Conservation (phyloP, 1,140 invertebrate genomes). For the Apis mellifera region Amel_HAv3.1 CM009931.2:724501-725000, state of each 20-base stretch:
- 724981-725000: slow-evolving; percentile 32
- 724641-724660: slow-evolving; percentile 54
- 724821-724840: too few species aligned
- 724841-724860: too few species aligned
- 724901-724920: slow-evolving; percentile 13
- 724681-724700: too few species aligned
- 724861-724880: background rate
- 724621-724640: slow-evolving; percentile 55
- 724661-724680: too few species aligned
- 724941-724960: slow-evolving; percentile 46
- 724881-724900: slow-evolving; percentile 9
- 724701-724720: too few species aligned
- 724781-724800: too few species aligned
- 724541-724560: slow-evolving; percentile 36
- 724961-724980: slow-evolving; percentile 44
- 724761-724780: too few species aligned
- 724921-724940: slow-evolving; percentile 24
- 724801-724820: too few species aligned
- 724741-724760: too few species aligned
- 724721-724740: too few species aligned
- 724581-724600: slow-evolving; percentile 61
- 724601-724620: slow-evolving; percentile 47
- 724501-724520: slow-evolving; percentile 47
- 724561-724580: slow-evolving; percentile 64
- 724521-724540: slow-evolving; percentile 45